A percentile compares a stretch with the other conserved stretches of the same genome.
Conservation (phyloP, 2,113 vertebrate species). For the Paedocypris sp. region DNA sequence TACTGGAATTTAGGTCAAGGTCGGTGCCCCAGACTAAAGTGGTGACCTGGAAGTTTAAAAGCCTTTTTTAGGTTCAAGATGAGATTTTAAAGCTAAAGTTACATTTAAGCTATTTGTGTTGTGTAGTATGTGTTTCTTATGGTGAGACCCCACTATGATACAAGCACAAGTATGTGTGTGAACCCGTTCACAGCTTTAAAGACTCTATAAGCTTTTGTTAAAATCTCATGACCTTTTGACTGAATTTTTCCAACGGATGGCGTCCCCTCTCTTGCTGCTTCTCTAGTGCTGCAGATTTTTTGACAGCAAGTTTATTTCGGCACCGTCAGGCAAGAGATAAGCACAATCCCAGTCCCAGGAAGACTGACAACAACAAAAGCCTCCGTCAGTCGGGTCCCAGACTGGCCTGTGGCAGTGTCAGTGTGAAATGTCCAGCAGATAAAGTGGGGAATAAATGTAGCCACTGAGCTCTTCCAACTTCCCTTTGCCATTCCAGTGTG, state of each 20-base stretch:
- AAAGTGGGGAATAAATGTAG: slow-evolving; percentile 28
- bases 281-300: slow-evolving; percentile 2
- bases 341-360: slow-evolving; percentile 20
- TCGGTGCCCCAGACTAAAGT: too few relatives aligned
- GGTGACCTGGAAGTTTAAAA: too few relatives aligned
- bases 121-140: too few relatives aligned
- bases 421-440: slow-evolving; percentile 34
- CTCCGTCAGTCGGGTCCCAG: slow-evolving; percentile 28
- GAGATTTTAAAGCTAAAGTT: too few relatives aligned
- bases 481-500: slow-evolving; percentile 13
- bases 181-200: too few relatives aligned
- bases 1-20: too few relatives aligned
- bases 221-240: slow-evolving; percentile 8
- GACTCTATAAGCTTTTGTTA: neutral
- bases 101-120: too few relatives aligned
- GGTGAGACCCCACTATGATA: too few relatives aligned
- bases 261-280: slow-evolving; percentile 7
- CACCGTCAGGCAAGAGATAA: slow-evolving; percentile 29
- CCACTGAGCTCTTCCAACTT: slow-evolving; percentile 4
- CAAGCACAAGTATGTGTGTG: too few relatives aligned
- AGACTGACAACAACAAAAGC: slow-evolving; percentile 37
- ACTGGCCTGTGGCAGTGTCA: slow-evolving; percentile 27
- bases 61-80: too few relatives aligned
- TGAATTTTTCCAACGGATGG: slow-evolving; percentile 6
- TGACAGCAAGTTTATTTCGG: slow-evolving; percentile 31